A percentile compares a stretch with the other conserved stretches of the same genome.
phyloP scores from a whole-genome alignment of 1,140 invertebrate species.

The Trigoniulus corallinus region DNA sequence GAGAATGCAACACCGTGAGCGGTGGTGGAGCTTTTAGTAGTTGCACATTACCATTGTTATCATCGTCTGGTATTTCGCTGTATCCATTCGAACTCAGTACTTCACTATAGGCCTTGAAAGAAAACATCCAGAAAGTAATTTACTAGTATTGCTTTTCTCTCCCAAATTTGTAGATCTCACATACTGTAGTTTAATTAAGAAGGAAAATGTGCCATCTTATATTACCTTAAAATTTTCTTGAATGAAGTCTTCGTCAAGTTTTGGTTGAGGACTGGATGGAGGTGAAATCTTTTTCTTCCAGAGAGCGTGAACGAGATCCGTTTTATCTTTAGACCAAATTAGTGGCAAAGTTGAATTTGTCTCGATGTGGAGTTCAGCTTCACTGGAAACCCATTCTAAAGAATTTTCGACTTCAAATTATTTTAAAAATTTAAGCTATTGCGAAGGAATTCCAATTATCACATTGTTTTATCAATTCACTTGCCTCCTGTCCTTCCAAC shows the following conservation, averaged over 20 bases:
- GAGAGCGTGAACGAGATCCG: too few relatives aligned
- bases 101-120: constrained; percentile 17
- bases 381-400: too few relatives aligned
- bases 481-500: constrained; percentile 3
- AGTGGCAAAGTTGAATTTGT: not conserved
- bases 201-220: not conserved
- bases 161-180: not conserved
- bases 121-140: not conserved
- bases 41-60: not conserved
- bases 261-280: constrained; percentile 15
- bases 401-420: too few relatives aligned
- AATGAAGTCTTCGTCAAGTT: constrained; percentile 17
- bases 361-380: not conserved
- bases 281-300: too few relatives aligned
- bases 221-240: constrained; percentile 18
- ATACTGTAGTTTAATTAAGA: not conserved
- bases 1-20: constrained; percentile 13
- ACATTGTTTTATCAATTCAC: not conserved
- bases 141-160: not conserved
- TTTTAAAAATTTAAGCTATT: too few relatives aligned
- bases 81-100: constrained; percentile 15
- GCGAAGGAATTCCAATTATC: too few relatives aligned
- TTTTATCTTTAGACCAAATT: too few relatives aligned
- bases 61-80: not conserved
- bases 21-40: constrained; percentile 11